phyloP scores from a whole-genome alignment of 1,140 invertebrate genomes.

The Nasonia giraulti region DNA sequence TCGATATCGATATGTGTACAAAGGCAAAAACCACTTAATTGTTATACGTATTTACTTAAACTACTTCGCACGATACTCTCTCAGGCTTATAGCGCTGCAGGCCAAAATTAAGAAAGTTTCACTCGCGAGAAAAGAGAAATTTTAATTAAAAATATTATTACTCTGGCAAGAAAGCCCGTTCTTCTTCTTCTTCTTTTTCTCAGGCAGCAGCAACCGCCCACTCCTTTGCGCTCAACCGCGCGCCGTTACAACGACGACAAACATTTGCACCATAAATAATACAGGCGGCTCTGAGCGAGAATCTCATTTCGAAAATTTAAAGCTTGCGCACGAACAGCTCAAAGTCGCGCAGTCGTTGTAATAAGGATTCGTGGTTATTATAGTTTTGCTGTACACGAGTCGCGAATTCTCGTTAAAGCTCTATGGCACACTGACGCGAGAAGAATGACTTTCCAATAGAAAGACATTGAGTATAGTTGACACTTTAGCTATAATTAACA shows the following conservation, averaged over 20 bases:
- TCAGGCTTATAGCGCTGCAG: too few species aligned
- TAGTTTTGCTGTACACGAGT: neutral
- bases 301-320: conserved; percentile 22
- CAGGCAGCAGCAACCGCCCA: neutral
- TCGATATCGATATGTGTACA: too few species aligned
- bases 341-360: neutral
- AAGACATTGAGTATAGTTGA: too few species aligned
- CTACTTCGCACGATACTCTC: neutral
- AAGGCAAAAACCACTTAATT: neutral
- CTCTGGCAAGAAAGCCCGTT: neutral
- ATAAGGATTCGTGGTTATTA: conserved; percentile 18
- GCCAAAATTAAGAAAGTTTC: conserved; percentile 26
- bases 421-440: too few species aligned
- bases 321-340: neutral
- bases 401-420: neutral
- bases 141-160: conserved; percentile 33
- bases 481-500: too few species aligned
- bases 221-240: neutral
- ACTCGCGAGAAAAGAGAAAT: neutral
- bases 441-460: too few species aligned
- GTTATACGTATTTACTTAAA: neutral
- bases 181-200: neutral
- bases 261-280: conserved; percentile 14
- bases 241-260: neutral
- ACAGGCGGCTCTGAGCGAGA: too few species aligned